Conservation (phyloP, 2,113 vertebrate species). For the Zosterops borbonicus region DNA sequence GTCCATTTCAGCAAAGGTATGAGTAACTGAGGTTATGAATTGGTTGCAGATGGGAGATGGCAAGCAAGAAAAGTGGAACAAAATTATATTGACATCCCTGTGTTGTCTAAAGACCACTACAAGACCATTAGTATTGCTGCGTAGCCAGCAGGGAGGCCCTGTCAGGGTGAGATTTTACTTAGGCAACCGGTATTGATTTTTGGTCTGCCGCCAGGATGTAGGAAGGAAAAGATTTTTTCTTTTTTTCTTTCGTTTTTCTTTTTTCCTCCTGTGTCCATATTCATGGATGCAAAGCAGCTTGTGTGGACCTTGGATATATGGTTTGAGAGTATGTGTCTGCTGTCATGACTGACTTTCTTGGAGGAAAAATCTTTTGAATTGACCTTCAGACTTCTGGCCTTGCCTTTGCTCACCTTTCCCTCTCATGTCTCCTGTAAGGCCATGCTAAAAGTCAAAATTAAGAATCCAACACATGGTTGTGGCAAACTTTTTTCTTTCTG, state of each 20-base stretch:
- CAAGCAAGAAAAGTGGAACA: constrained; percentile 77
- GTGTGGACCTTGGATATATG: background rate
- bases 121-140: constrained; percentile 70
- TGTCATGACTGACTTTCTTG: background rate
- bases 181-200: constrained; percentile 76
- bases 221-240: constrained; percentile 4
- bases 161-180: constrained; percentile 73
- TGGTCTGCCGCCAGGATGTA: constrained; percentile 21
- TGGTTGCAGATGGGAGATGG: constrained; percentile 76
- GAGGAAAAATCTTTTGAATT: background rate
- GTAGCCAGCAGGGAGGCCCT: constrained; percentile 62
- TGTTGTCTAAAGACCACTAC: constrained; percentile 69
- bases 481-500: background rate
- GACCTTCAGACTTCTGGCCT: background rate
- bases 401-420: background rate
- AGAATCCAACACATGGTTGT: background rate
- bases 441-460: background rate
- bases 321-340: background rate
- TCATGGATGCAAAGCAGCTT: background rate
- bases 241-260: background rate
- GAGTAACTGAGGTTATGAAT: constrained; percentile 78
- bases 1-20: constrained; percentile 70
- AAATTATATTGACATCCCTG: constrained; percentile 80
- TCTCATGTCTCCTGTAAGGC: background rate
- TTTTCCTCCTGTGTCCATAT: background rate